Evolutionary conservation across 2,888 invertebrate genomes (phyloP), one percentile per base, ranked within the genome.

Genomic region (Amaurobius ferox): DNA sequence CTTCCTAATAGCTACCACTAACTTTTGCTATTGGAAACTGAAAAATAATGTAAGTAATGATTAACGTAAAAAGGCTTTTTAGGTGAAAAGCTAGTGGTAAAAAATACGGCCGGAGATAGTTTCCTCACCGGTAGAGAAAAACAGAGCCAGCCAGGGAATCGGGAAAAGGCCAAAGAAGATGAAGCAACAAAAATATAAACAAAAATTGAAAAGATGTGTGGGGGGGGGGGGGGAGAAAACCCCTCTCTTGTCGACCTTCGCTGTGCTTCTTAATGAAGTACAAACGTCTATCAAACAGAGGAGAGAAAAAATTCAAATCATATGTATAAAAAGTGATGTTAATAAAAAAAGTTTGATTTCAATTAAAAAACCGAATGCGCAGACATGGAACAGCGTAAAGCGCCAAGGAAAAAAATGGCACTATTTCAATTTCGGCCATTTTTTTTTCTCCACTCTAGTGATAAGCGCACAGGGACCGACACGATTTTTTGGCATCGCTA

Each of bases 1-100:
- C 66, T 79, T 73, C 66, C 86, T 86, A 79, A 86, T 79, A 86
- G 79, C 86, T 79, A 86, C 79, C 86, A 79, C 86, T 86, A 86
- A 86, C 79, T 86, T 86, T 86, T 79, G 86, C 72, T 79, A 86
- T 76, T 76, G 67, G 74, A 73, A 81, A 76, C 74, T 76, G 76
- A 72, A 79, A 86, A 86, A 86, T 79, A 86, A 79, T 79, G 70
- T 70, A 86, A 79, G 79, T 79, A 79, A 86, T 86, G 86, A 86
- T 86, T 86, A 86, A 78, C 78, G 78, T 83, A 74, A 79, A 79
- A 78, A 68, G 79, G 74, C 74, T 79, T 86, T 86, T 86, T 68
- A 81, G 44, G 70, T 30, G 48, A 72, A 72, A 79, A 67, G 55
- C 61, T 19, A 61, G 70, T 30, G 74, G 81, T 62, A 48, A 62